phyloP scores from a whole-genome alignment of 2,797 vertebrate genomes.

The Clamator glandarius region DNA sequence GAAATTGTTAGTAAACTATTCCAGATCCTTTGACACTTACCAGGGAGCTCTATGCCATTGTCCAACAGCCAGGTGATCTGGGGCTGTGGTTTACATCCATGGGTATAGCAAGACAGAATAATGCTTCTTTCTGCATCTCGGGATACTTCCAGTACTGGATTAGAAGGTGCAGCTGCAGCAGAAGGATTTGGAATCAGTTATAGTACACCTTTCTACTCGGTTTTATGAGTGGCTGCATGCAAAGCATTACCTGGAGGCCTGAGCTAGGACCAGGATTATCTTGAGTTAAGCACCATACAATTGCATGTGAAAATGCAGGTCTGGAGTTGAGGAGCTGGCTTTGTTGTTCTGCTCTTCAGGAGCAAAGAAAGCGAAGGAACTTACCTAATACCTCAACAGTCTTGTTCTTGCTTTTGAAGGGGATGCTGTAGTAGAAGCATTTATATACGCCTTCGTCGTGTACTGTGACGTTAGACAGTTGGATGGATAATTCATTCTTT shows the following conservation, averaged over 20 bases:
- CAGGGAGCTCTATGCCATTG: conserved; percentile 54
- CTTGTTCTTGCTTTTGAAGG: not conserved
- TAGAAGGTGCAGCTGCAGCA: conserved; percentile 71
- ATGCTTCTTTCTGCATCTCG: not conserved
- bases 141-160: conserved; percentile 56
- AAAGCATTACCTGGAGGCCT: not conserved
- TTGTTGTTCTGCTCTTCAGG: not conserved
- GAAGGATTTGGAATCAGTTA: not conserved
- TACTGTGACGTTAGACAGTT: conserved; percentile 37
- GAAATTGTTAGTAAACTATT: not conserved
- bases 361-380: not conserved
- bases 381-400: conserved; percentile 71
- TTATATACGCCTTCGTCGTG: conserved; percentile 72
- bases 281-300: not conserved
- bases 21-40: conserved; percentile 10
- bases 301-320: not conserved
- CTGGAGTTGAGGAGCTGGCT: not conserved
- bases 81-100: conserved; percentile 69
- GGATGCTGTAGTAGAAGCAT: conserved; percentile 61
- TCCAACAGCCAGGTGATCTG: conserved; percentile 75
- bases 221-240: not conserved
- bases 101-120: conserved; percentile 58
- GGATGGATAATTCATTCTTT: conserved; percentile 54
- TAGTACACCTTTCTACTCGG: accelerated
- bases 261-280: not conserved